Conservation (phyloP, 2,113 vertebrate genomes). For the Oreamnos americanus region DNA sequence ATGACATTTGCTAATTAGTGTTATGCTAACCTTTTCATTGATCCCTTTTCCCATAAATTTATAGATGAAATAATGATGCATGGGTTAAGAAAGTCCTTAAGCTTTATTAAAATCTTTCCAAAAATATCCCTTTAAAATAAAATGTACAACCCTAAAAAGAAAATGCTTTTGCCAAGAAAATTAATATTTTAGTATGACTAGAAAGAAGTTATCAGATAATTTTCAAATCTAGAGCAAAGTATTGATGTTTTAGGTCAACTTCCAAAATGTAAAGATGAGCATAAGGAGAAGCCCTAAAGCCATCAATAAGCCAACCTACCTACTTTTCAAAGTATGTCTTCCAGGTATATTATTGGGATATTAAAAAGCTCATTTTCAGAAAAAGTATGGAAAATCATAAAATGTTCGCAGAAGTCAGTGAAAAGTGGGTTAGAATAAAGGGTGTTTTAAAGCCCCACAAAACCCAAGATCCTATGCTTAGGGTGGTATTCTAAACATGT, state of each 20-base stretch:
- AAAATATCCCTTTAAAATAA: neutral
- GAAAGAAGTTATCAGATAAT: neutral
- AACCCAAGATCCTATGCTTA: neutral
- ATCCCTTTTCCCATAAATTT: neutral
- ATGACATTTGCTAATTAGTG: neutral
- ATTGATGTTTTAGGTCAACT: neutral
- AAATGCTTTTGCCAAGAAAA: neutral
- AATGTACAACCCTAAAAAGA: neutral
- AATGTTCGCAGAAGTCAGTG: neutral
- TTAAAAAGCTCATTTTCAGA: neutral
- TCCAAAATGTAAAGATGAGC: neutral
- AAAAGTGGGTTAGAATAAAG: neutral
- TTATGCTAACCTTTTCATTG: neutral
- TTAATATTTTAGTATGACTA: neutral
- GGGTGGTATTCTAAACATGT: neutral
- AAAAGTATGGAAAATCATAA: neutral
- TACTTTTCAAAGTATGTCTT: neutral
- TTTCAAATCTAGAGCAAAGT: conserved; percentile 3
- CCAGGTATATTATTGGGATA: neutral
- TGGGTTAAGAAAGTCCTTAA: neutral
- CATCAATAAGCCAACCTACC: neutral
- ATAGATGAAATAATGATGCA: neutral
- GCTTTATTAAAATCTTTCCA: neutral
- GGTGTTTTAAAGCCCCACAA: neutral
- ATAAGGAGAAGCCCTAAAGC: neutral